phyloP scores from a whole-genome alignment of 2,113 vertebrate species.

The Carlito syrichta region DNA sequence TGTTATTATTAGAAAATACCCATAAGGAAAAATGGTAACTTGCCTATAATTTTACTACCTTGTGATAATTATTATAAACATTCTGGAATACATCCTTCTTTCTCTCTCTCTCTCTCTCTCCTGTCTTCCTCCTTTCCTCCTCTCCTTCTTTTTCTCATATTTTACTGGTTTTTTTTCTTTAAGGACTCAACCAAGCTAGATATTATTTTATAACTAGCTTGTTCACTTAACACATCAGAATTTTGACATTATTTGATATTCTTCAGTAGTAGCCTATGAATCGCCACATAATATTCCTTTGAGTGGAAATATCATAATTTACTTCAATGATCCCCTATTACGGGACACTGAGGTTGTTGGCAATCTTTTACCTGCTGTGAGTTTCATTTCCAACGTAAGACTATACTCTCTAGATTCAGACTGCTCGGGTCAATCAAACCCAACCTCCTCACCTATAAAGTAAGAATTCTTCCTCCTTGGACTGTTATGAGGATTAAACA shows the following conservation, averaged over 20 bases:
- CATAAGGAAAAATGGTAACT: neutral
- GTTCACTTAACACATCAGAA: neutral
- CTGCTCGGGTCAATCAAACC: neutral
- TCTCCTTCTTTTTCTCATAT: neutral
- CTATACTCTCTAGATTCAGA: neutral
- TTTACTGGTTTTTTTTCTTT: neutral
- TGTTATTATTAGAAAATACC: neutral
- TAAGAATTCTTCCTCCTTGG: neutral
- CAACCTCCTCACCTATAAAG: neutral
- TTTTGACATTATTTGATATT: neutral
- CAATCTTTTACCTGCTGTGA: neutral
- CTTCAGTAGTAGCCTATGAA: neutral
- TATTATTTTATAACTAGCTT: neutral
- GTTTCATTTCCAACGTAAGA: neutral
- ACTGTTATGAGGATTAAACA: neutral
- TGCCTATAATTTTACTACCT: neutral
- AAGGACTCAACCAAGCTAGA: neutral
- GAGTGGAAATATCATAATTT: neutral
- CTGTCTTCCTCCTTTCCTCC: neutral
- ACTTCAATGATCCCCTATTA: neutral
- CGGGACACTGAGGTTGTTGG: neutral
- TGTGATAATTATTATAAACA: neutral
- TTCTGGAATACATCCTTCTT: neutral
- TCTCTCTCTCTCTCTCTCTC: neutral
- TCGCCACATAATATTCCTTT: neutral